Base-by-base conservation (phyloP, 2,113 vertebrate species). In the Mus pahari region DNA sequence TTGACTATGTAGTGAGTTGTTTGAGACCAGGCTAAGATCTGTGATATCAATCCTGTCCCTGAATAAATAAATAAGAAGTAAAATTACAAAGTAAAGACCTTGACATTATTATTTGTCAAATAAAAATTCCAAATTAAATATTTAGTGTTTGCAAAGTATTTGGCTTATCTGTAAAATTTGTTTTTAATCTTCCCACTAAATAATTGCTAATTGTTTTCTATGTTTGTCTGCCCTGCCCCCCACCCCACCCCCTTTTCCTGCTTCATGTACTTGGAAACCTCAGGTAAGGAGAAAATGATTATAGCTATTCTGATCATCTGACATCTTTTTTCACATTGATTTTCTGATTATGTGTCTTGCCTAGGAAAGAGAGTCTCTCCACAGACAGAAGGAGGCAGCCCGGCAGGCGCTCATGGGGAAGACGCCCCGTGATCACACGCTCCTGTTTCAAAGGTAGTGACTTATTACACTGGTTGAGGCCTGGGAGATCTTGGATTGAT, bases 301-400 rank as follows among this genome's bases (percentile, higher is more conserved):
- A 36, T 77, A 89, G 73, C 33, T 91, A 17, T 82, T 83, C 86
- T 60, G 62, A 17, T 77, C 36, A 55, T 68, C 22, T 75, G 79
- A 86, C 12, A 11, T 89, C 62, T 82, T 96, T 96, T 97, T 88
- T 73, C 91, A 86, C 16, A 64, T 45, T 68, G 45, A 95, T 87
- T 96, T 97, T 11, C 11, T 68, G 22, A 0, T 94, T 0, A 0
- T 95, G 1, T 96, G 94, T 97, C 89, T 93, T 94, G 42, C 55
- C 68, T 97, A 99, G 99, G 99, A 99, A 98, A 97, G 98, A 55
- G 98, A 98, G 7, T 99, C 99, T 88, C 64, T 99, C 77, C 97
- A 96, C 70, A 98, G 98, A 88, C 98, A 99, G 0, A 97, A 97
- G 87, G 97, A 98, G 82, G 95, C 98, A 94, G 98, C 98, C 20